These are phyloP conservation scores for Conus canariensis DNA, from an alignment of 2,888 invertebrate species.

Conservation along the genomic window DNA sequence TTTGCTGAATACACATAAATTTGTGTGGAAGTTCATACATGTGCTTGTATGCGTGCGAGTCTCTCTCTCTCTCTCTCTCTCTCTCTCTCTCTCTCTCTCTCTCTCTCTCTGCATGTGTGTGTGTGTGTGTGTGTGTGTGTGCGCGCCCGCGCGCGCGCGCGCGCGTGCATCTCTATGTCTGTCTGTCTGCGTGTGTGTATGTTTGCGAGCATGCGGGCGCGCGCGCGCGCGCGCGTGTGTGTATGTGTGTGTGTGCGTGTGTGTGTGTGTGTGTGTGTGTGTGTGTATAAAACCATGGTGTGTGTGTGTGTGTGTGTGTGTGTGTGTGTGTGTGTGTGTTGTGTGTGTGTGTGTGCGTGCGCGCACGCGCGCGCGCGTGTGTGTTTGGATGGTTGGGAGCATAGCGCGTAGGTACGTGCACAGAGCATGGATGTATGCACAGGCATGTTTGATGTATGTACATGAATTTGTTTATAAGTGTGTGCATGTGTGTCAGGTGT, in stretches of 20 bases:
- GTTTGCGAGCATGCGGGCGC: too few species aligned
- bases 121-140: too few species aligned
- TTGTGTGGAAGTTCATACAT: too few species aligned
- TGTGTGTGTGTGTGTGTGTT: neutral
- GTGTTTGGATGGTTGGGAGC: neutral
- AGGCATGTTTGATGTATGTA: too few species aligned
- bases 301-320: neutral
- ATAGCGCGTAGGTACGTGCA: too few species aligned
- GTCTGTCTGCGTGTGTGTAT: too few species aligned
- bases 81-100: neutral
- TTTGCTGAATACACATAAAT: too few species aligned
- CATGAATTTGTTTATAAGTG: too few species aligned
- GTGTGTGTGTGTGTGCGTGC: neutral
- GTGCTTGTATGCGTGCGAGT: neutral
- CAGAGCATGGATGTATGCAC: too few species aligned
- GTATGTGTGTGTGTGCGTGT: neutral
- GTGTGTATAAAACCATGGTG: neutral
- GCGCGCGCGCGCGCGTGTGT: too few species aligned
- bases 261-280: neutral
- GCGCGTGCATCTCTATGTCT: neutral
- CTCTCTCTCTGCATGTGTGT: too few species aligned
- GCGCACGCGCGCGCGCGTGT: neutral
- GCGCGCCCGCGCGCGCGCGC: neutral
- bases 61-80: conserved; percentile 10
- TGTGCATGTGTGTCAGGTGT: too few species aligned